Evolutionary conservation across 2,797 vertebrate species (phyloP), one percentile per base, ranked within the genome.

Genomic region (Fistularia commersonii): DNA sequence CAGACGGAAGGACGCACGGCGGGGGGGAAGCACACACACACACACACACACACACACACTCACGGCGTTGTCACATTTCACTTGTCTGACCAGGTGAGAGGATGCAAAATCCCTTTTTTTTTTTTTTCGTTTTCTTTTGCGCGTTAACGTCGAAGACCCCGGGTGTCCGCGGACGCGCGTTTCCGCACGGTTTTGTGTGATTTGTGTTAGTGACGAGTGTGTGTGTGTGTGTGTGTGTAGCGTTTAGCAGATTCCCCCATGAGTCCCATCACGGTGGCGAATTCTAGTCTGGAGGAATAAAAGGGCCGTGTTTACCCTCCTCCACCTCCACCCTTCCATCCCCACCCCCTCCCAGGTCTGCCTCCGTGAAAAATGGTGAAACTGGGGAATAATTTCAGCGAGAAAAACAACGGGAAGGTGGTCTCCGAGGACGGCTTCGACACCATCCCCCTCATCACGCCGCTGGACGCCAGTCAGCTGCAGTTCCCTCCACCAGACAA

Each of bases 361-460:
- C 11, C 38, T 8, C 31, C 34, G 10, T 14, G 14, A 12, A 90
- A 87, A 86, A 98, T 97, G 95, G 95, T 98, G 77, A 97, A 96
- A 90, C 81, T 98, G 86, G 95, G 94, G 69, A 94, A 92, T 83
- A 93, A 92, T 93, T 93, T 96, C 81, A 91, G 91, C 52, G 94
- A 97, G 72, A 98, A 98, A 83, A 93, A 87, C 70, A 85, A 75
- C 57, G 81, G 86, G 72, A 95, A 96, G 90, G 87, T 80, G 51
- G 88, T 88, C 69, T 77, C 88, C 52, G 95, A 96, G 86, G 95
- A 98, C 83, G 95, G 94, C 45, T 97, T 97, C 78, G 95, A 98
- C 85, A 96, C 95, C 88, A 97, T 96, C 84, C 95, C 95, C 40
- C 82, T 98, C 60, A 97, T 98, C 80, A 95, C 95, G 63, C 95